A percentile compares a stretch with the other conserved stretches of the same genome.
Evolutionary conservation across 2,888 invertebrate species (phyloP).

Genomic region (Eucera pruinosa): DNA sequence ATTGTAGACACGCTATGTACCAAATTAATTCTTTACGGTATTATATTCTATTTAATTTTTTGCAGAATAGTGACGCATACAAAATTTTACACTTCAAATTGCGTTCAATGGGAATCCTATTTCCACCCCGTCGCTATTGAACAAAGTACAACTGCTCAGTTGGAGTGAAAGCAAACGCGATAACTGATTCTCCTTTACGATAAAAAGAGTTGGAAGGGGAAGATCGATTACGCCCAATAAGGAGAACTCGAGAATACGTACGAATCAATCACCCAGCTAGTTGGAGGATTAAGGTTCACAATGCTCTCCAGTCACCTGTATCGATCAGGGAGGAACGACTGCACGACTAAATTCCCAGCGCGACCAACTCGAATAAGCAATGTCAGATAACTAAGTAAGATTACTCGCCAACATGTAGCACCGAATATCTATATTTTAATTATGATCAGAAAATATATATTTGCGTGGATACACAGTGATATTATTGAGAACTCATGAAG

Average conservation of each 20-base stretch:
- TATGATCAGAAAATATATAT: neutral
- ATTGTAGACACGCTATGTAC: neutral
- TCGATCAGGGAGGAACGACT: slow-evolving; percentile 56
- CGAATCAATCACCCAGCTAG: slow-evolving; percentile 67
- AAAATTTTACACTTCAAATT: slow-evolving; percentile 6
- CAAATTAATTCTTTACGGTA: neutral
- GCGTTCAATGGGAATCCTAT: neutral
- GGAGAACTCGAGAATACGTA: slow-evolving; percentile 61
- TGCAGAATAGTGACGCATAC: neutral
- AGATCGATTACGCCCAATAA: slow-evolving; percentile 62
- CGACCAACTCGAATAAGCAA: slow-evolving; percentile 28
- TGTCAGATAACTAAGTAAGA: slow-evolving; percentile 52
- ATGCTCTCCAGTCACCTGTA: slow-evolving; percentile 46
- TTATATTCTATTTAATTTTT: neutral
- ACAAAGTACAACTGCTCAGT: slow-evolving; percentile 8
- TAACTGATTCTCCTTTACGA: slow-evolving; percentile 49
- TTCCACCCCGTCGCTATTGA: neutral
- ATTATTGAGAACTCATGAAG: neutral
- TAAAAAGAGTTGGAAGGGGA: slow-evolving; percentile 29
- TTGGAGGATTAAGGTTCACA: slow-evolving; percentile 63
- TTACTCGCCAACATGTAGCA: slow-evolving; percentile 20
- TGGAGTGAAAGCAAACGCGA: slow-evolving; percentile 30
- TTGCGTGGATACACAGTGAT: neutral
- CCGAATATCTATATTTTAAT: neutral
- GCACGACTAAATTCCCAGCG: slow-evolving; percentile 42